Percentiles rank a stretch among this genome's conserved stretches.
Conservation (phyloP, 92 coral and sea anemone genomes). For the Epizoanthus scotinus region DNA sequence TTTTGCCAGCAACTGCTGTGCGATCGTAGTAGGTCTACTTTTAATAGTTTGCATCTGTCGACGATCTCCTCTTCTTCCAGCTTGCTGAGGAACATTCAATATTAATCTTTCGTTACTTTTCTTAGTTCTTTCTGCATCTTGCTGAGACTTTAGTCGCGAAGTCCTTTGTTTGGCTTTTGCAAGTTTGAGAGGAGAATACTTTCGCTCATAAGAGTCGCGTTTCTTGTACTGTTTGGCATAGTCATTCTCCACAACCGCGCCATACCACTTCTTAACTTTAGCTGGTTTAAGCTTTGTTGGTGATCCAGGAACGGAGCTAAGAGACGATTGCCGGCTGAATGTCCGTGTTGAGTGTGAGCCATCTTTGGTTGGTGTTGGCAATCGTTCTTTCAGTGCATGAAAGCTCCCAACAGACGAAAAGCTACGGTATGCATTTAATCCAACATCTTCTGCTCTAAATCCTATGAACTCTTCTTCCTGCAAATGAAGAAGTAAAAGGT, state of each 20-base stretch:
- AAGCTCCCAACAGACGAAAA: conserved; percentile 44
- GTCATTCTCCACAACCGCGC: conserved; percentile 62
- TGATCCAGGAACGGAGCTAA: conserved; percentile 26
- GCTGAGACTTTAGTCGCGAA: conserved; percentile 46
- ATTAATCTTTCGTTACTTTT: conserved; percentile 16
- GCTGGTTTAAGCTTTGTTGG: conserved; percentile 10
- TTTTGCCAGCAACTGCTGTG: conserved; percentile 91
- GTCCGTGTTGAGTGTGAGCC: conserved; percentile 50
- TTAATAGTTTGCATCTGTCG: conserved; percentile 34
- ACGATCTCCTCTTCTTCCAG: conserved; percentile 10
- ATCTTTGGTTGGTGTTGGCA: conserved; percentile 42
- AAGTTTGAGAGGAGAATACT: conserved; percentile 57
- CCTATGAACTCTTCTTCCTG: conserved; percentile 93
- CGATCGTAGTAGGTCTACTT: conserved; percentile 70
- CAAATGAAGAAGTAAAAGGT: conserved; percentile 12
- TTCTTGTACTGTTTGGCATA: conserved; percentile 93
- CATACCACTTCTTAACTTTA: conserved; percentile 31
- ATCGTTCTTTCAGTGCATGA: not conserved
- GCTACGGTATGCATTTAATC: conserved; percentile 82
- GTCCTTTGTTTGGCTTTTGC: conserved; percentile 37
- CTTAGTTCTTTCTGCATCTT: conserved; percentile 51
- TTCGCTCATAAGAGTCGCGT: conserved; percentile 93
- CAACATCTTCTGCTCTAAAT: conserved; percentile 93
- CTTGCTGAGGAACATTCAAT: conserved; percentile 15
- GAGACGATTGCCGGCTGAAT: conserved; percentile 30